These are phyloP conservation scores for Agonopterix alstromeriana DNA, from an alignment of 2,888 invertebrate species.

Conservation along the genomic window DNA sequence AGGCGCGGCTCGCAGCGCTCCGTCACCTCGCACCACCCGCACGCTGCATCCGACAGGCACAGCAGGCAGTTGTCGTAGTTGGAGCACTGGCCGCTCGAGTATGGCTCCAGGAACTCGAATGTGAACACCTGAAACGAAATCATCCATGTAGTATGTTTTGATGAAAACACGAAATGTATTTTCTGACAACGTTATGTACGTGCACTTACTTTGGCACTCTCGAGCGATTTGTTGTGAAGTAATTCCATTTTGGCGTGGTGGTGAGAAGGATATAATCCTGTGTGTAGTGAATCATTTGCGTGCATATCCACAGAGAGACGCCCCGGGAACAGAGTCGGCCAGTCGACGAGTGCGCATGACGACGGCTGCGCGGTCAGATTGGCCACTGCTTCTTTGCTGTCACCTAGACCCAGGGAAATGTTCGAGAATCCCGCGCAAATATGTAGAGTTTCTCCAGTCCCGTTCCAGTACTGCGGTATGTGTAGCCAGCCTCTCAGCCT, in stretches of 20 bases:
- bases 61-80: constrained; percentile 90
- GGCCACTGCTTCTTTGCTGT: constrained; percentile 67
- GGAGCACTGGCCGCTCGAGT: constrained; percentile 85
- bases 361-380: constrained; percentile 83
- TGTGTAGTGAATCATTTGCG: constrained; percentile 78
- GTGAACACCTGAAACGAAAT: constrained; percentile 80
- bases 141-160: not conserved
- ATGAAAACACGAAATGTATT: not conserved
- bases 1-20: constrained; percentile 81
- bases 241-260: constrained; percentile 90
- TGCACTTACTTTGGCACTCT: constrained; percentile 80
- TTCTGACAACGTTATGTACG: not conserved
- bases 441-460: constrained; percentile 80
- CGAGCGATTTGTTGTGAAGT: constrained; percentile 83
- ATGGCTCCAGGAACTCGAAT: constrained; percentile 93
- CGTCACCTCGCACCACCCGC: constrained; percentile 94
- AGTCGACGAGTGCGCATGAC: constrained; percentile 81
- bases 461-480: constrained; percentile 85
- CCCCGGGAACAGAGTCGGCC: constrained; percentile 80
- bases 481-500: constrained; percentile 88
- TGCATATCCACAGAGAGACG: constrained; percentile 81
- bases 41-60: constrained; percentile 91
- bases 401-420: constrained; percentile 79
- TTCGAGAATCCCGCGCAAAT: constrained; percentile 88
- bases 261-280: constrained; percentile 78